These are phyloP conservation scores for Mus caroli DNA, from an alignment of 2,797 vertebrate genomes.

Conservation along the genomic window DNA sequence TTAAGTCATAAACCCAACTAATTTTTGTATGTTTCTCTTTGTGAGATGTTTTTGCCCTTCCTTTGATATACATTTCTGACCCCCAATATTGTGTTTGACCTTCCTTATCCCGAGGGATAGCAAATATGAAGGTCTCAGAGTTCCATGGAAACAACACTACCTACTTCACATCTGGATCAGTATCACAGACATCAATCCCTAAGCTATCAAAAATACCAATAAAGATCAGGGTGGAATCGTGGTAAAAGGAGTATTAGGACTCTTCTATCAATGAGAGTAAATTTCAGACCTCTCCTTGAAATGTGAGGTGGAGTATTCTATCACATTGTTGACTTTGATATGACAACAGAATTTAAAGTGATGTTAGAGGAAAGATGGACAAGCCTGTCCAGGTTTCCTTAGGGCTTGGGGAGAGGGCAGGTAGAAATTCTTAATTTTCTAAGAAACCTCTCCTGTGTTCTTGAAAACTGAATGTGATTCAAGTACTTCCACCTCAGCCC, in stretches of 20 bases:
- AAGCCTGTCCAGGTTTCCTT: background rate
- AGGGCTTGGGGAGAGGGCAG: background rate
- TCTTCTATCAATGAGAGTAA: background rate
- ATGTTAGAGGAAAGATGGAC: background rate
- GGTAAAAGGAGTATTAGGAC: background rate
- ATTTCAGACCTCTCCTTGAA: background rate
- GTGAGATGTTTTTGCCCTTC: background rate
- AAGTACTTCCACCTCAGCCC: background rate
- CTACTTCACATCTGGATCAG: background rate
- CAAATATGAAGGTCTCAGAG: background rate
- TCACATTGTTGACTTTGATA: background rate
- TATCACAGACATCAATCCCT: background rate
- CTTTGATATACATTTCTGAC: background rate
- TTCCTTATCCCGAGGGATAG: background rate
- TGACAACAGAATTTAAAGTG: background rate
- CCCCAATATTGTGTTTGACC: background rate
- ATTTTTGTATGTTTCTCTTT: constrained; percentile 25
- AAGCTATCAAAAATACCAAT: background rate
- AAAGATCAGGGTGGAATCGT: background rate
- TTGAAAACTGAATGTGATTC: background rate
- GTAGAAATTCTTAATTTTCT: background rate
- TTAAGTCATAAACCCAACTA: background rate
- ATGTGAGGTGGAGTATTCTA: background rate
- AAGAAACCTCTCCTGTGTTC: background rate
- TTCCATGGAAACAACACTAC: background rate